Conservation (phyloP, 2,797 vertebrate genomes). For the Sylvilagus floridanus region DNA sequence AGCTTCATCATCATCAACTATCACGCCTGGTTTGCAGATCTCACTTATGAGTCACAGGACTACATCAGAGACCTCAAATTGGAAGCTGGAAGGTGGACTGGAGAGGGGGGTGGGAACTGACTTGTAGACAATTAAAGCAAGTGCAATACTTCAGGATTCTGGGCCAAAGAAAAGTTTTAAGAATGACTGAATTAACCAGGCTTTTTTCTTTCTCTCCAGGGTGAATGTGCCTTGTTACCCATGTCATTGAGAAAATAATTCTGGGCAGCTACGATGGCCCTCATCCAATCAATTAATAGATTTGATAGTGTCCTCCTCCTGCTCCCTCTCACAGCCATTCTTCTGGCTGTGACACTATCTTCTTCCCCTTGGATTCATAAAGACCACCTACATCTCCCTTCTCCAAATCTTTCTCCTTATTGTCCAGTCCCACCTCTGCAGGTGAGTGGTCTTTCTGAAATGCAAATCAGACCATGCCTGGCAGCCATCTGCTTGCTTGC, state of each 20-base stretch:
- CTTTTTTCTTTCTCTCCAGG: background rate
- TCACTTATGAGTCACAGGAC: background rate
- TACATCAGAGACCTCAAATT: background rate
- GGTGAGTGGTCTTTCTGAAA: background rate
- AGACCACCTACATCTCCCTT: background rate
- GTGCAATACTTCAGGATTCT: background rate
- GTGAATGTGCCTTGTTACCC: background rate
- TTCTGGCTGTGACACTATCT: background rate
- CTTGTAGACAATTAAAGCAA: background rate
- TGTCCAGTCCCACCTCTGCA: too few species aligned
- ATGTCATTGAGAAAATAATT: background rate
- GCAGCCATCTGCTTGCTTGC: background rate
- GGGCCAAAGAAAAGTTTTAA: background rate
- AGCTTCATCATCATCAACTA: background rate
- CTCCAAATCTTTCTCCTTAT: background rate
- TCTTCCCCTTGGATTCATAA: background rate
- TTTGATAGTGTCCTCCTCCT: background rate
- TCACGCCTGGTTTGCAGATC: background rate
- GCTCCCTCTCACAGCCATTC: background rate
- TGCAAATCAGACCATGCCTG: too few species aligned
- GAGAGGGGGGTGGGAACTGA: background rate
- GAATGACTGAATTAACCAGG: background rate
- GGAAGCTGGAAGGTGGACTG: background rate
- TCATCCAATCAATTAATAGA: background rate
- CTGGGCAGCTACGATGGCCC: fast-evolving